Percentiles rank a stretch among this genome's conserved stretches.
phyloP scores from a whole-genome alignment of 1,140 invertebrate species.

The Ladona fulva region DNA sequence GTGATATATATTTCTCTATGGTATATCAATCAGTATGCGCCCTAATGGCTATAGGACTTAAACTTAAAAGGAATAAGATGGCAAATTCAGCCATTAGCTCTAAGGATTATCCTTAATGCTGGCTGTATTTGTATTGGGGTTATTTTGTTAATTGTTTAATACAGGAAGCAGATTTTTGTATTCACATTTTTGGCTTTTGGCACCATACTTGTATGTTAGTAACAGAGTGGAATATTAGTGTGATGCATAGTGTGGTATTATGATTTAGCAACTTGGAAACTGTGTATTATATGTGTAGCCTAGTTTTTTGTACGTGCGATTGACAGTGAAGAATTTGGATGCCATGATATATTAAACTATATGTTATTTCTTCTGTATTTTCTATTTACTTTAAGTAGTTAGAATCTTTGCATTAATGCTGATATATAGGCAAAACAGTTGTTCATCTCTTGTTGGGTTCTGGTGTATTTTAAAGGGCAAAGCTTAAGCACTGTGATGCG shows the following conservation, averaged over 20 bases:
- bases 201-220: conserved; percentile 9
- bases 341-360: conserved; percentile 10
- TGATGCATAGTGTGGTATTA: conserved; percentile 9
- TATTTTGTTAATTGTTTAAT: conserved; percentile 11
- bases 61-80: conserved; percentile 2
- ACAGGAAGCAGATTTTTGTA: conserved; percentile 9
- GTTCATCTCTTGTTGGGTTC: not conserved
- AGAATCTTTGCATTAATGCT: not conserved
- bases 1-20: conserved; percentile 10
- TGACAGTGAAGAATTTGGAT: conserved; percentile 9
- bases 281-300: conserved; percentile 9
- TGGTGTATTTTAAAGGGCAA: conserved; percentile 9
- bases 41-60: not conserved
- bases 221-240: conserved; percentile 6
- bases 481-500: not conserved
- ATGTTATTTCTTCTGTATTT: conserved; percentile 8
- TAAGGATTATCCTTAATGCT: not conserved
- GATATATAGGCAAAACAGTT: conserved; percentile 2
- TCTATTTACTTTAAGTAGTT: conserved; percentile 10
- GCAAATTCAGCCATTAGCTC: not conserved
- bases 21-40: conserved; percentile 9
- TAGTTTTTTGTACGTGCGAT: conserved; percentile 9
- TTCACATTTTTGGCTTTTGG: conserved; percentile 7
- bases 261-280: conserved; percentile 10
- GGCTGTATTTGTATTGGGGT: conserved; percentile 8